These are phyloP conservation scores for Tetragnatha versicolor DNA, from an alignment of 1,140 invertebrate species.

Conservation along the genomic window DNA sequence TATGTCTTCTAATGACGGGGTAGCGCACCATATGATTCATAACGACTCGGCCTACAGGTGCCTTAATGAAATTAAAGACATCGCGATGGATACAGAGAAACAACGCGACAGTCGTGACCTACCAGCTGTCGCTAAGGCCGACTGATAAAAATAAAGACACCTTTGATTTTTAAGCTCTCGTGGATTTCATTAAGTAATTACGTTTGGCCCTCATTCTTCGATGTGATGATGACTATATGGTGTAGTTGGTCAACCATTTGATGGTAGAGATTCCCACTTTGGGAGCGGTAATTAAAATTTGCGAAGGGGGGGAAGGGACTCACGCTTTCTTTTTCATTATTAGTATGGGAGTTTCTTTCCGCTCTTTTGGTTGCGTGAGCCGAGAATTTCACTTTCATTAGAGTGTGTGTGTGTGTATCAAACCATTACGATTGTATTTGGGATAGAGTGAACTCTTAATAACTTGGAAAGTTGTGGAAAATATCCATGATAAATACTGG, in stretches of 20 bases:
- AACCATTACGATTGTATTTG: no score
- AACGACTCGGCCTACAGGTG: slow-evolving; percentile 23
- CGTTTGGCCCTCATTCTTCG: not conserved
- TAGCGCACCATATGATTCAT: slow-evolving; percentile 33
- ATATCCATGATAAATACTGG: no score
- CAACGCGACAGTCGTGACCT: not conserved
- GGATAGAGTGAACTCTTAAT: no score
- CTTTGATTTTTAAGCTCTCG: slow-evolving; percentile 12
- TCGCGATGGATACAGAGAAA: not conserved
- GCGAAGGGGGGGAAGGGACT: not conserved
- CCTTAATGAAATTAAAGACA: slow-evolving; percentile 41
- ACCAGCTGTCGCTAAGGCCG: not conserved
- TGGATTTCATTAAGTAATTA: slow-evolving; percentile 21
- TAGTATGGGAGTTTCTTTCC: not conserved
- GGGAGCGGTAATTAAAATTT: not conserved
- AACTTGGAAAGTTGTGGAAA: no score
- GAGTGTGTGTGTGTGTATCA: no score
- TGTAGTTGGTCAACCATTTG: slow-evolving; percentile 10
- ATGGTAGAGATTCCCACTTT: not conserved
- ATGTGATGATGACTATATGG: not conserved
- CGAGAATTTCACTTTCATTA: no score
- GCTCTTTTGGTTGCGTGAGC: no score
- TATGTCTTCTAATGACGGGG: slow-evolving; percentile 15
- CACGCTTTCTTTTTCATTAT: not conserved
- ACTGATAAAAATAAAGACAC: not conserved